Evolutionary conservation across 2,797 vertebrate genomes (phyloP).

Genomic region (Danio jaintianensis): DNA sequence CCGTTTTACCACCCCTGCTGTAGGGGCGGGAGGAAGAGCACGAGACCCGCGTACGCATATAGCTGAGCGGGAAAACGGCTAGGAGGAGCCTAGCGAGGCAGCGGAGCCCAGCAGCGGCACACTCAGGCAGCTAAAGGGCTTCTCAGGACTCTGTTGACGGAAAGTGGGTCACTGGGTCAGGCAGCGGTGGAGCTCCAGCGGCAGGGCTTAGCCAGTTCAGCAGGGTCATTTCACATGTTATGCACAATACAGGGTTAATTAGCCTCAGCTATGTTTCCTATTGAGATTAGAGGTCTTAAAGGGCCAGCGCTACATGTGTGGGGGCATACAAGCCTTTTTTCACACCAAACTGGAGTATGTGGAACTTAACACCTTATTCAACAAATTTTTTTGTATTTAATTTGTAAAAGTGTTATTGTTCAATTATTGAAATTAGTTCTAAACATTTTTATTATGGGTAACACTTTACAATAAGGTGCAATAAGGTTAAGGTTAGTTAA

Average conservation of each 20-base stretch:
- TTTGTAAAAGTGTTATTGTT: no score
- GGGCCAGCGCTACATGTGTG: not conserved
- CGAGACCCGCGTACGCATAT: not conserved
- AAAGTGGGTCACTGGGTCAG: slow-evolving; percentile 87
- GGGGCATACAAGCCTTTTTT: not conserved
- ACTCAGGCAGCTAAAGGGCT: slow-evolving; percentile 28
- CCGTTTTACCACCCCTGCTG: not conserved
- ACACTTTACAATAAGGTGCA: no score
- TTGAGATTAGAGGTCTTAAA: not conserved
- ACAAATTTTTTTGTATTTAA: no score
- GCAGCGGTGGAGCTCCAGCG: slow-evolving; percentile 39
- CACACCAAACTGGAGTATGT: no score
- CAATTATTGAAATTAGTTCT: no score
- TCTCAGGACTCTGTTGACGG: slow-evolving; percentile 57
- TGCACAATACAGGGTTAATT: not conserved
- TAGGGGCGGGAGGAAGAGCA: not conserved
- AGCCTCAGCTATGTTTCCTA: not conserved
- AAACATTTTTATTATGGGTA: no score
- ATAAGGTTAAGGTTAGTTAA: no score
- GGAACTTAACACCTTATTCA: no score
- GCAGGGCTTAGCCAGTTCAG: not conserved
- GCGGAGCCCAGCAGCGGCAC: slow-evolving; percentile 37
- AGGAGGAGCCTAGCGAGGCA: slow-evolving; percentile 36
- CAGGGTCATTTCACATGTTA: not conserved
- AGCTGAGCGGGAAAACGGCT: slow-evolving; percentile 45